phyloP scores from a whole-genome alignment of 2,113 vertebrate species.

The Mustelus asterias region DNA sequence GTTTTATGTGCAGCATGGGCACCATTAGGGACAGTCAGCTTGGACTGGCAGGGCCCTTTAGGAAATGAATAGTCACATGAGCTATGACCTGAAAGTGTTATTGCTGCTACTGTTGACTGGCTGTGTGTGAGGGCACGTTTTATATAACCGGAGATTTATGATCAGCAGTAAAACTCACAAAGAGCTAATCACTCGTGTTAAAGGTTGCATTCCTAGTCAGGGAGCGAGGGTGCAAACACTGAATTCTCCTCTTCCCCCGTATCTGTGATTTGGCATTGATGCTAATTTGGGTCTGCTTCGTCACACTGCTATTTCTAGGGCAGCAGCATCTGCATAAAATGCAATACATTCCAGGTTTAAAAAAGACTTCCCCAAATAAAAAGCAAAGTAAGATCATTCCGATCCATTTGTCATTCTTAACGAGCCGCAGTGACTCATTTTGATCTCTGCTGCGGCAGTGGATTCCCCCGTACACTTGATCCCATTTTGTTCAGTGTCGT shows the following conservation, averaged over 20 bases:
- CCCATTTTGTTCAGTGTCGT: neutral
- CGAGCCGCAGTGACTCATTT: neutral
- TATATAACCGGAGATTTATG: conserved; percentile 30
- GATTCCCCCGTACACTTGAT: neutral
- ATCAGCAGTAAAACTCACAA: conserved; percentile 24
- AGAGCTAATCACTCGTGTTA: conserved; percentile 31
- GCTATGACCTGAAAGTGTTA: conserved; percentile 18
- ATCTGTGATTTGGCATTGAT: neutral
- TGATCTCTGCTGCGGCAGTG: neutral
- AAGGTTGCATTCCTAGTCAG: neutral
- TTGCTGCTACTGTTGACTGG: conserved; percentile 32
- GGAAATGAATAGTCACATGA: conserved; percentile 17
- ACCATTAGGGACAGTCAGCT: neutral
- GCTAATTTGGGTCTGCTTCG: neutral
- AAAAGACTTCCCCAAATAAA: neutral
- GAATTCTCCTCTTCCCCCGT: neutral
- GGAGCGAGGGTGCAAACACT: neutral
- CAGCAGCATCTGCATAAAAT: neutral
- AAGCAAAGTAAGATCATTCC: neutral
- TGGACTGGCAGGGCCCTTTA: neutral
- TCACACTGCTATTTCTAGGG: neutral
- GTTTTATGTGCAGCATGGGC: neutral
- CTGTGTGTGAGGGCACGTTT: conserved; percentile 34
- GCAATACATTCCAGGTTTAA: neutral
- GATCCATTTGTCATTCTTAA: conserved; percentile 6